Base-by-base conservation (phyloP, 2,797 vertebrate genomes). In the Zalophus californianus region DNA sequence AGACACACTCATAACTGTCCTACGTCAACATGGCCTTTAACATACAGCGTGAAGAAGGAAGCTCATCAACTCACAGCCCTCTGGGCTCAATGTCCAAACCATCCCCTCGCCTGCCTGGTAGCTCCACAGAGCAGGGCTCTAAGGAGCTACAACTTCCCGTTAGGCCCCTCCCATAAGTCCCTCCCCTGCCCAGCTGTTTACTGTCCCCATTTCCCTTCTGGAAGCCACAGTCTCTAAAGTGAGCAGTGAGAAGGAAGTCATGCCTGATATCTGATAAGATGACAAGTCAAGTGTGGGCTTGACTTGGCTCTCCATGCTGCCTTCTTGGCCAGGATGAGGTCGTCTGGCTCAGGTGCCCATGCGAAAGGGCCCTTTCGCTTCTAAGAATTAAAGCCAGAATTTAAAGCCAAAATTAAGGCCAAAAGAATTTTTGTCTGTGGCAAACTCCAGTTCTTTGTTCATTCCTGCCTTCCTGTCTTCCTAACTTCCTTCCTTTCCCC, bases 221-320 rank as follows among this genome's bases (percentile, higher is more conserved):
- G 73, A 98, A 98, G 90, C 87, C 97, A 96, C 94, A 98, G 20
- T 18, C 75, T 97, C 0, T 0, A 92, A 90, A 97, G 91, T n/a
- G 56, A 94, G 91, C 97, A 97, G 86, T 97, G 98, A 94, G 96
- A 96, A 79, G 84, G 92, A 97, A 96, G 92, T 94, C 38, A 97
- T 97, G 91, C 89, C 90, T 95, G 88, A 96, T 97, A 96, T 80
- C 93, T 4, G 5, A 95, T 77, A 97, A 96, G 88, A 86, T 41
- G 97, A 93, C 21, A 58, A 84, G 41, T 96, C 68, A 83, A 94
- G 78, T 92, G 89, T 90, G 4, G 18, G 82, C 70, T 93, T 95
- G 94, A 95, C 85, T 96, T 0, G 0, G 78, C 21, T 93, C n/a
- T 29, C 1, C 9, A 15, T 38, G 7, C 12, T 41, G 35, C 27